Conservation (phyloP, 2,113 vertebrate species). For the Otus sunia region DNA sequence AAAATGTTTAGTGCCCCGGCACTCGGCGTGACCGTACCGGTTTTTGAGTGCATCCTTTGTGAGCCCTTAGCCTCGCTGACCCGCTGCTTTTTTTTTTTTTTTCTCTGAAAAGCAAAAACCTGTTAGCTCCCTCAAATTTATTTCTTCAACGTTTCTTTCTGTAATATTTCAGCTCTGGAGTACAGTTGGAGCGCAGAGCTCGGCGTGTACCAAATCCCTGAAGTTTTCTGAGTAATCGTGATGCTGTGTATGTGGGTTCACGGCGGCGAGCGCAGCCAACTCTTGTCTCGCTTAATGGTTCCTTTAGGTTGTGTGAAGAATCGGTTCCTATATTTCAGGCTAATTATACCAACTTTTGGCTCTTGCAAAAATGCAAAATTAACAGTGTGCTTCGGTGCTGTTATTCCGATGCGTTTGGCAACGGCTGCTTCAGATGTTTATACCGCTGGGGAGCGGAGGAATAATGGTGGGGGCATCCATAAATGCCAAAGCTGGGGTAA, state of each 20-base stretch:
- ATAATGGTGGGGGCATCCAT: background rate
- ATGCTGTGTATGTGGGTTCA: background rate
- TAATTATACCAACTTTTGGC: background rate
- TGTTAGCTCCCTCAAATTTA: accelerated
- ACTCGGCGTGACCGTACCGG: accelerated
- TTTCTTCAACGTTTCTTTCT: background rate
- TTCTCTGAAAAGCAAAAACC: background rate
- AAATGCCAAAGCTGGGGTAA: background rate
- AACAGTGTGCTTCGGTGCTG: background rate
- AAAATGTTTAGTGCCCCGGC: background rate
- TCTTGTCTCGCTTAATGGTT: background rate
- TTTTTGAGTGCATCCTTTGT: background rate
- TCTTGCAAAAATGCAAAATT: accelerated
- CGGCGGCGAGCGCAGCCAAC: background rate
- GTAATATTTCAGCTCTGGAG: background rate
- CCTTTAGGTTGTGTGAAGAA: background rate
- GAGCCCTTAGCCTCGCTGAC: background rate
- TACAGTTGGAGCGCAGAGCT: background rate
- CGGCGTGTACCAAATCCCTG: background rate
- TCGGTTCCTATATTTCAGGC: background rate
- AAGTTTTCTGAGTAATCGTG: background rate
- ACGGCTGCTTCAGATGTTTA: background rate
- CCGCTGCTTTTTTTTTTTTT: too few species aligned
- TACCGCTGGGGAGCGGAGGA: background rate
- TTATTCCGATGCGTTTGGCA: background rate